Evolutionary conservation across 2,888 invertebrate species (phyloP), one percentile per base, ranked within the genome.

Genomic region (Synergus laeviventris): DNA sequence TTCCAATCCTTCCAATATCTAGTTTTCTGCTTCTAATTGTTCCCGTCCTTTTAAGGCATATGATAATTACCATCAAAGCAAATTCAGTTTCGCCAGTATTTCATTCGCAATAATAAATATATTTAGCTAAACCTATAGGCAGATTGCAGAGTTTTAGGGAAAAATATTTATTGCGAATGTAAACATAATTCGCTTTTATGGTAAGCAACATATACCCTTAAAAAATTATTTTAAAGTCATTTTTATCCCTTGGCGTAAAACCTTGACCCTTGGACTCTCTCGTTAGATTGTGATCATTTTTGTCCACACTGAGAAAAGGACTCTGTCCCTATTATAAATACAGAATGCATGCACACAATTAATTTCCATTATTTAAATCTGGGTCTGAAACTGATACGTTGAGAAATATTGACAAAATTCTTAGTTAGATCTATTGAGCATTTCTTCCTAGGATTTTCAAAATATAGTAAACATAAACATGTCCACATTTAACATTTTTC

Each of bases 21-120:
- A 49, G 49, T 31, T 49, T 70, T 49, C 70, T 70, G 70, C 49
- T 70, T 49, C 49, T 49, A 70, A 49, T 70, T 70, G 11, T 70
- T 9, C 8, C 49, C n/a, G n/a, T 24, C 9, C 45, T 31, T 14
- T 49, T 16, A 24, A 38, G n/a, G 38, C 61, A 14, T 31, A 31
- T 7, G 31, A 31, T 31, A 31, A 5, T 31, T 31, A 31, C 5
- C 7, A 31, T 31, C 5, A 36, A n/a, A 61, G n/a, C 36, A 36
- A 61, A 61, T 16, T 31, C 24, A 31, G 31, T 31, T 31, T 31
- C 31, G 5, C 5, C 31, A 31, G 7, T 0, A 31, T 31, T 31
- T 31, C 31, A 31, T 31, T 31, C 0, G 31, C 31, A 31, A 31
- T 31, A 31, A 31, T 31, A 31, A 31, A 31, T 31, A 31, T 31